Conservation (phyloP, 2,888 invertebrate genomes). For the Plusia festucae region DNA sequence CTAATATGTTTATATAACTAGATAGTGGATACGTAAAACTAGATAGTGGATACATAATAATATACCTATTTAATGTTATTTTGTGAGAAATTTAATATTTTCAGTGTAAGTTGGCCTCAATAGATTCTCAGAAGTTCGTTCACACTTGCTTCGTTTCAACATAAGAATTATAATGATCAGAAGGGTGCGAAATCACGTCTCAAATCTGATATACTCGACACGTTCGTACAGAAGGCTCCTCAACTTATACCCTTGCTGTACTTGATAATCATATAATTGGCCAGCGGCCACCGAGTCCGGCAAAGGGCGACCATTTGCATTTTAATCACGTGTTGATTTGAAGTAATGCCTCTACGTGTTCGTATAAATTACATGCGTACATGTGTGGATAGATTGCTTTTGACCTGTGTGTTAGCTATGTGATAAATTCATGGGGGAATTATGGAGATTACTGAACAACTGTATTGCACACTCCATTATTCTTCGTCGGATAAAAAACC, state of each 20-base stretch:
- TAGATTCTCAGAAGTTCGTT: constrained; percentile 5
- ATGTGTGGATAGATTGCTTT: constrained; percentile 57
- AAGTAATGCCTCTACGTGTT: constrained; percentile 72
- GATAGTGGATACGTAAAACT: too few relatives aligned
- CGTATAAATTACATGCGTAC: constrained; percentile 73
- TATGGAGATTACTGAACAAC: constrained; percentile 30
- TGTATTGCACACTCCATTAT: background rate
- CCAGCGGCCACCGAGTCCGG: constrained; percentile 66
- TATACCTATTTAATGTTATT: background rate
- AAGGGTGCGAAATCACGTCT: constrained; percentile 26
- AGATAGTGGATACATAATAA: too few relatives aligned
- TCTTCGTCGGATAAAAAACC: background rate
- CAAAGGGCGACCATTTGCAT: constrained; percentile 83
- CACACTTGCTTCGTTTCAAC: background rate
- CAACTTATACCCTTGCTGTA: constrained; percentile 60
- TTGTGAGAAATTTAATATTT: background rate
- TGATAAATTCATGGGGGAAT: constrained; percentile 29
- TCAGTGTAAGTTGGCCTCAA: background rate
- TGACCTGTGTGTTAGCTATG: constrained; percentile 21
- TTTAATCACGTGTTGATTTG: constrained; percentile 85
- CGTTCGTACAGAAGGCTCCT: constrained; percentile 40
- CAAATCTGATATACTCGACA: constrained; percentile 38
- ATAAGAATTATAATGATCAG: background rate
- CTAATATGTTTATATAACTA: too few relatives aligned
- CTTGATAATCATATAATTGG: constrained; percentile 81